phyloP scores from a whole-genome alignment of 1,140 invertebrate genomes.

The Calliphora vicina region DNA sequence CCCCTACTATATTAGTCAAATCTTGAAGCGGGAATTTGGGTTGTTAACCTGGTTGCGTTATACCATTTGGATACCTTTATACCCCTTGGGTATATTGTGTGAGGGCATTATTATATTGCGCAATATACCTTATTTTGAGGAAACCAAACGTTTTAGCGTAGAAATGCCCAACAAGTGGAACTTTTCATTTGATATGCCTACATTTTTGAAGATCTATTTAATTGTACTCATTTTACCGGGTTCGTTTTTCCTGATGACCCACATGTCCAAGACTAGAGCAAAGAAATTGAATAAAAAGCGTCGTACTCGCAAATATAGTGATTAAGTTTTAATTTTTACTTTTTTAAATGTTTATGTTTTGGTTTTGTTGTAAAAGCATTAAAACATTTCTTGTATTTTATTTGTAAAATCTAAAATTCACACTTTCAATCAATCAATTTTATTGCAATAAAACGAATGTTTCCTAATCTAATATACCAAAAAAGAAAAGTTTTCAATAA shows the following conservation, averaged over 20 bases:
- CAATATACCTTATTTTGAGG: constrained; percentile 89
- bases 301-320: not conserved
- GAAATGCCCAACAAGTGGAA: constrained; percentile 86
- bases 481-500: no score
- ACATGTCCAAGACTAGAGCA: constrained; percentile 77
- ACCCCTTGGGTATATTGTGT: constrained; percentile 87
- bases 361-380: not conserved
- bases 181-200: constrained; percentile 86
- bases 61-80: constrained; percentile 91
- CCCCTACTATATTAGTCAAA: constrained; percentile 87
- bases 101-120: constrained; percentile 83
- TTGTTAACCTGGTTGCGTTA: constrained; percentile 92
- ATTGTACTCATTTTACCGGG: constrained; percentile 78
- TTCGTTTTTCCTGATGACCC: constrained; percentile 78
- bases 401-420: no score
- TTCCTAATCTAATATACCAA: no score
- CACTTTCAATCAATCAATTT: no score
- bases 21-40: constrained; percentile 77
- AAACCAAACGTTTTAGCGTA: constrained; percentile 80
- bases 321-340: not conserved
- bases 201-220: constrained; percentile 80
- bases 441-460: no score
- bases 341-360: not conserved
- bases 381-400: no score
- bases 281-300: constrained; percentile 63